A percentile compares a stretch with the other conserved stretches of the same genome.
phyloP scores from a whole-genome alignment of 2,888 invertebrate genomes.

The Oithona nana region DNA sequence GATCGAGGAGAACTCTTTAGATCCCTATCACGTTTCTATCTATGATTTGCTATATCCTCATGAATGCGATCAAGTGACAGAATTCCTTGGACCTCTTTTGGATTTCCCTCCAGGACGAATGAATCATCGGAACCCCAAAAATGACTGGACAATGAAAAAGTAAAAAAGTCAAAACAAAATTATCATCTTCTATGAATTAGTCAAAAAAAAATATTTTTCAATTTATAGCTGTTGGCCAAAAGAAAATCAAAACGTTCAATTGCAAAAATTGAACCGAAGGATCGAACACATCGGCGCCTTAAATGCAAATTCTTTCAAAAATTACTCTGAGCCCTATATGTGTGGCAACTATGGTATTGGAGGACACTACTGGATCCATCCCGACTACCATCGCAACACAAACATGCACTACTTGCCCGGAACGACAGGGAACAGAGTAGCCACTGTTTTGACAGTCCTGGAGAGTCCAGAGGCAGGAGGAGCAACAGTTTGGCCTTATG shows the following conservation, averaged over 20 bases:
- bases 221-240: not conserved
- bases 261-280: not conserved
- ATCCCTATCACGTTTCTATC: constrained; percentile 4
- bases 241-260: not conserved
- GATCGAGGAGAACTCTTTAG: not conserved
- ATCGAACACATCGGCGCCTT: not conserved
- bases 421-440: not conserved
- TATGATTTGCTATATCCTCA: not conserved
- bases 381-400: not conserved
- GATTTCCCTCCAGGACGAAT: constrained; percentile 13
- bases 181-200: not conserved
- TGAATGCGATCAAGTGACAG: constrained; percentile 6
- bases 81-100: constrained; percentile 1
- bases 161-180: not conserved
- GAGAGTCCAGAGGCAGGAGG: not conserved
- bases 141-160: constrained; percentile 17
- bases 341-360: constrained; percentile 5
- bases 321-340: not conserved
- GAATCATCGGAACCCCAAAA: not conserved
- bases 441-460: not conserved
- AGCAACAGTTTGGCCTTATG: constrained; percentile 1
- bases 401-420: not conserved
- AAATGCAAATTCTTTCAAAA: not conserved
- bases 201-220: not conserved
- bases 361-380: constrained; percentile 2